These are phyloP conservation scores for Anoura caudifer DNA, from an alignment of 2,113 vertebrate genomes.

Conservation along the genomic window DNA sequence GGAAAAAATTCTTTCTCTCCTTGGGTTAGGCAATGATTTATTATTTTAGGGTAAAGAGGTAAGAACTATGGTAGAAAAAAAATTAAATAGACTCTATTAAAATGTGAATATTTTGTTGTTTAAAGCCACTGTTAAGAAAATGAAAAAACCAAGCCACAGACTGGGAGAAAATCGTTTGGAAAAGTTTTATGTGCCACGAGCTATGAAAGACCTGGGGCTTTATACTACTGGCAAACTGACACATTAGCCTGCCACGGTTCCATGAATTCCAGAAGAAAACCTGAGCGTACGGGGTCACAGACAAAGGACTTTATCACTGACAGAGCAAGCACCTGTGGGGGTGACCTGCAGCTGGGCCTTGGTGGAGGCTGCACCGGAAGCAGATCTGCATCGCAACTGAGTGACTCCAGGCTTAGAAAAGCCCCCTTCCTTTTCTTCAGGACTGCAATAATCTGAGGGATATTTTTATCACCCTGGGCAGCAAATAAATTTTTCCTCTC, in stretches of 20 bases:
- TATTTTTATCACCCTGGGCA: neutral
- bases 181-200: neutral
- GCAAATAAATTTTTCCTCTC: neutral
- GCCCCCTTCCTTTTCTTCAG: neutral
- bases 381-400: neutral
- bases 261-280: neutral
- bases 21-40: neutral
- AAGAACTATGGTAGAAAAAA: neutral
- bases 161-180: neutral
- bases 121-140: neutral
- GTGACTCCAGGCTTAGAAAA: neutral
- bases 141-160: neutral
- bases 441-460: neutral
- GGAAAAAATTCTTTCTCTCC: neutral
- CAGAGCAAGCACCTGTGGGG: neutral
- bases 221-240: neutral
- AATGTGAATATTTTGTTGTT: neutral
- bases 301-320: neutral
- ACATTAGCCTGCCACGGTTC: neutral
- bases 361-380: accelerated
- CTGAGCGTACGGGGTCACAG: neutral
- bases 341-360: neutral
- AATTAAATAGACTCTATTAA: neutral
- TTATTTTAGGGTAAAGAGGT: neutral
- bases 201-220: neutral